These are phyloP conservation scores for Drosophila prolongata DNA, from an alignment of 2,888 invertebrate species.

Conservation along the genomic window DNA sequence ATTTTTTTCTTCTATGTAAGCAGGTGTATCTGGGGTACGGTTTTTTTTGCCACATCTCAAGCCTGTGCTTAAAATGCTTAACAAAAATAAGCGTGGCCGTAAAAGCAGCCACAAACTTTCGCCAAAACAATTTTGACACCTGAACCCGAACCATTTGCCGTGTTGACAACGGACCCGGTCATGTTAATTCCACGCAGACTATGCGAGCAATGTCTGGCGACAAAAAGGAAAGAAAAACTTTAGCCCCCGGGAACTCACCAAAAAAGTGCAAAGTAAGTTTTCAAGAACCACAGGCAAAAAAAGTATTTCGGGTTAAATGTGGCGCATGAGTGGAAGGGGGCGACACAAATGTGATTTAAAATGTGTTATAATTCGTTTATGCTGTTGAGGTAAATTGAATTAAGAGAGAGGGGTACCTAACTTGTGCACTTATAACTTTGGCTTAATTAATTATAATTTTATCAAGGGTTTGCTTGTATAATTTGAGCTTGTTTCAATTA, in stretches of 20 bases:
- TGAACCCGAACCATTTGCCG: slow-evolving; percentile 63
- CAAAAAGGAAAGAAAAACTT: slow-evolving; percentile 30
- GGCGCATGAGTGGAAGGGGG: background rate
- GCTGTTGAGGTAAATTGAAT: background rate
- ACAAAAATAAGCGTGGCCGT: slow-evolving; percentile 57
- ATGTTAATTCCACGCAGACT: slow-evolving; percentile 41
- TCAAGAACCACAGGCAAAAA: slow-evolving; percentile 4
- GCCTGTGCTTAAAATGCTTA: slow-evolving; percentile 64
- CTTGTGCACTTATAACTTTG: background rate
- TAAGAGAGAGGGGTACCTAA: background rate
- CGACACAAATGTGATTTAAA: slow-evolving; percentile 23
- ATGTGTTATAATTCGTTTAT: slow-evolving; percentile 17
- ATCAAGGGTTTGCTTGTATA: no score
- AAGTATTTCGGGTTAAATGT: slow-evolving; percentile 14
- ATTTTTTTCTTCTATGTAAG: background rate
- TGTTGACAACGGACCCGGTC: slow-evolving; percentile 67
- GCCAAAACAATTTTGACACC: slow-evolving; percentile 74
- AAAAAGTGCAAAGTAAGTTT: slow-evolving; percentile 20
- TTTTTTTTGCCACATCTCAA: slow-evolving; percentile 37
- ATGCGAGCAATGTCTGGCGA: slow-evolving; percentile 5
- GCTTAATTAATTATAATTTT: background rate
- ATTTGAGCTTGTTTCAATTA: no score
- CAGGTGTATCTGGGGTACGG: background rate
- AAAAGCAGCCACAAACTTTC: slow-evolving; percentile 73
- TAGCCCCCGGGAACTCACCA: slow-evolving; percentile 4